phyloP scores from a whole-genome alignment of 2,113 vertebrate species.

The Origma solitaria region DNA sequence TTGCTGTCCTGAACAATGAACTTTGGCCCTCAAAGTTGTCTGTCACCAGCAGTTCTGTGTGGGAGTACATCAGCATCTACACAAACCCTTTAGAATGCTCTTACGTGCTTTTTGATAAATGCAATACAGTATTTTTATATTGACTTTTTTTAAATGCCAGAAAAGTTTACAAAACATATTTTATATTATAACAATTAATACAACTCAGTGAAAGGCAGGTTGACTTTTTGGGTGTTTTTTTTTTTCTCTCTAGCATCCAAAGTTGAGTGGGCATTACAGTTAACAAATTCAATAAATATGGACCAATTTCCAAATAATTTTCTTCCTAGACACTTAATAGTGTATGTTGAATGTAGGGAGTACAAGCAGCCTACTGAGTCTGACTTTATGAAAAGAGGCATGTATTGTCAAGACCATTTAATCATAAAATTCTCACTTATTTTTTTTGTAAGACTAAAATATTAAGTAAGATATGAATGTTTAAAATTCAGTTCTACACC shows the following conservation, averaged over 20 bases:
- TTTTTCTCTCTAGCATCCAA: background rate
- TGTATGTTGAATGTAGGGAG: background rate
- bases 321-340: background rate
- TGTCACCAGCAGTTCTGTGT: background rate
- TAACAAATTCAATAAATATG: background rate
- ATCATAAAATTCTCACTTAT: background rate
- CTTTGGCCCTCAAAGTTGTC: background rate
- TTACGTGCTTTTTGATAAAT: background rate
- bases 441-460: background rate
- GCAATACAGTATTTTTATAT: background rate
- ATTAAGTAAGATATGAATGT: background rate
- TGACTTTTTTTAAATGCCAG: background rate
- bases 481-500: background rate
- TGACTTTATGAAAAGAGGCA: background rate
- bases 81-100: background rate
- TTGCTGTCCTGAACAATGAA: background rate
- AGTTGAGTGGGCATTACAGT: background rate
- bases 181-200: background rate
- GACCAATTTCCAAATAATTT: background rate
- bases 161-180: background rate
- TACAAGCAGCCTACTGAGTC: background rate
- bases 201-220: background rate
- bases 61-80: background rate
- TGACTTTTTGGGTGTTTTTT: background rate
- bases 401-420: background rate